Evolutionary conservation across 2,113 vertebrate genomes (phyloP).

Genomic region (Charina bottae): DNA sequence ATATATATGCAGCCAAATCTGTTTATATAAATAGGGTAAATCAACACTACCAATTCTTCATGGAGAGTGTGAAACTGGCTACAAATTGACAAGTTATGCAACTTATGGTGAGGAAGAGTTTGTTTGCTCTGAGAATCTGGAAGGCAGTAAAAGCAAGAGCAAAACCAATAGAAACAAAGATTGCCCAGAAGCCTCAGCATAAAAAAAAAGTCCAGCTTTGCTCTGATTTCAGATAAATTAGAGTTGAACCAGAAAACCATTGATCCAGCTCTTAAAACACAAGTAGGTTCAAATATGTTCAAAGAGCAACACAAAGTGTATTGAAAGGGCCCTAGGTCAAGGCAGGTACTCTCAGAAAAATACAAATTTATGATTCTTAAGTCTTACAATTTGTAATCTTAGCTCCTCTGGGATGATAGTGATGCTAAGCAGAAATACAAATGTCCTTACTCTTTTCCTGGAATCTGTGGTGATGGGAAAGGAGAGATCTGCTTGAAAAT

Average conservation of each 20-base stretch:
- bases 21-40: not conserved
- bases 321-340: not conserved
- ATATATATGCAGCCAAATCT: not conserved
- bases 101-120: not conserved
- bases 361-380: not conserved
- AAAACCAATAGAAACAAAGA: not conserved
- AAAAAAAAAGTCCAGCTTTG: not conserved
- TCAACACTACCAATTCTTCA: not conserved
- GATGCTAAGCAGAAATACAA: not conserved
- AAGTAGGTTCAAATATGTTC: not conserved
- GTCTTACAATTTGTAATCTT: not conserved
- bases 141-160: not conserved
- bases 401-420: constrained; percentile 4
- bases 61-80: not conserved
- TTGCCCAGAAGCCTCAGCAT: not conserved
- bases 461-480: not conserved
- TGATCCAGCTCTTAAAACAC: not conserved
- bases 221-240: not conserved
- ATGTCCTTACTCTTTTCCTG: not conserved
- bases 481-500: not conserved
- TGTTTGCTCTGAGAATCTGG: not conserved
- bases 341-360: not conserved
- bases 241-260: not conserved
- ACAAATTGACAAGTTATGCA: not conserved
- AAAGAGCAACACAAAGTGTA: not conserved